Evolutionary conservation across 92 coral and sea anemone species (phyloP).

Genomic region (Zoanthus gigantus): DNA sequence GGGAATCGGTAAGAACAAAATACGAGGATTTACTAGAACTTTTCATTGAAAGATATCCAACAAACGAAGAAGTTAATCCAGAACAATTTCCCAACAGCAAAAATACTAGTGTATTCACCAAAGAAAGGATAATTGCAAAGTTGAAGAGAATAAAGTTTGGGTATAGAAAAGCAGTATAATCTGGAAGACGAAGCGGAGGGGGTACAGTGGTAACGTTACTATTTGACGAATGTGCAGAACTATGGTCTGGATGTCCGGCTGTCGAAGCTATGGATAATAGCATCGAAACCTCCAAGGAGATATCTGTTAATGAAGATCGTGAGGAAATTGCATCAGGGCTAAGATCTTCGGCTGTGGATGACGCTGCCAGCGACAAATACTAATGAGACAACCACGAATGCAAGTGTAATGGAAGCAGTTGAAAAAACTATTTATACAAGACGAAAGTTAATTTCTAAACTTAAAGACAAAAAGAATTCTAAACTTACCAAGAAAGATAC

Average conservation of each 20-base stretch:
- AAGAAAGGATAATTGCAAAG: slow-evolving; percentile 3
- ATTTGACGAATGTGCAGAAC: slow-evolving; percentile 1
- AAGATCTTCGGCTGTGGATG: slow-evolving; percentile 43
- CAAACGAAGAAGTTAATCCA: neutral
- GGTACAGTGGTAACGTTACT: neutral
- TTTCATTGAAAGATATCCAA: slow-evolving; percentile 20
- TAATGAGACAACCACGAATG: slow-evolving; percentile 23
- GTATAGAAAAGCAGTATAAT: slow-evolving; percentile 10
- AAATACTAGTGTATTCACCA: neutral
- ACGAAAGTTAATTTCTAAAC: slow-evolving; percentile 51
- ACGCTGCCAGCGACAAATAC: slow-evolving; percentile 1
- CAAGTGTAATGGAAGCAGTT: slow-evolving; percentile 45
- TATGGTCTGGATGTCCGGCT: slow-evolving; percentile 6
- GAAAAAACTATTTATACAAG: slow-evolving; percentile 51
- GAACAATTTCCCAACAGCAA: neutral
- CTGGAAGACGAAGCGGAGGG: slow-evolving; percentile 12
- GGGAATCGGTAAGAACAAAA: slow-evolving; percentile 57
- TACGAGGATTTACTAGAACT: slow-evolving; percentile 45
- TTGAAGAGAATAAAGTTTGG: slow-evolving; percentile 2
- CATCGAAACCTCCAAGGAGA: slow-evolving; percentile 55
- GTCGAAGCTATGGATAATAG: slow-evolving; percentile 54
- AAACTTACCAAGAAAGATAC: slow-evolving; percentile 57
- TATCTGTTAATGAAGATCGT: slow-evolving; percentile 41
- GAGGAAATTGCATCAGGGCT: slow-evolving; percentile 16
- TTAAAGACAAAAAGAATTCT: slow-evolving; percentile 53